Conservation (phyloP, 2,888 invertebrate genomes). For the Elegia similella region DNA sequence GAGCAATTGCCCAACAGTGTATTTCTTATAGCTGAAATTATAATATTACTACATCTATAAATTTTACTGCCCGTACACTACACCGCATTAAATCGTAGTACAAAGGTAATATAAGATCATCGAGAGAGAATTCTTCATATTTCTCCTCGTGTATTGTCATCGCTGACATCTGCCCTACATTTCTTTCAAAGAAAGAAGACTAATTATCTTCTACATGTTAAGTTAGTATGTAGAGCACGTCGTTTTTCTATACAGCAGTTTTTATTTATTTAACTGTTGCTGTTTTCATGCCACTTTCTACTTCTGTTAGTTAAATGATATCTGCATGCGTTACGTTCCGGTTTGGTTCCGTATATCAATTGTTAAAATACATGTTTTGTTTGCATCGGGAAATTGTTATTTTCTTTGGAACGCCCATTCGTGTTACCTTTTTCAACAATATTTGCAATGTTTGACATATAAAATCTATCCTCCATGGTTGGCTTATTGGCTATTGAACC, state of each 20-base stretch:
- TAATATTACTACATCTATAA: too few relatives aligned
- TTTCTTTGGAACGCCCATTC: background rate
- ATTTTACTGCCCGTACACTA: too few relatives aligned
- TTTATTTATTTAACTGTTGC: constrained; percentile 12
- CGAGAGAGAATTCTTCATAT: background rate
- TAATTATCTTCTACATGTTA: constrained; percentile 17
- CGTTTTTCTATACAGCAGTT: background rate
- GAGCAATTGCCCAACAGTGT: too few relatives aligned
- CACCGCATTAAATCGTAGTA: too few relatives aligned
- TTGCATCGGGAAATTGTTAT: background rate
- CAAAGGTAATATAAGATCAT: too few relatives aligned
- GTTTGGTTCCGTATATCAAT: constrained; percentile 7
- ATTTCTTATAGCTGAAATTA: too few relatives aligned
- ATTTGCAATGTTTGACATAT: too few relatives aligned
- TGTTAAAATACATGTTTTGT: constrained; percentile 9
- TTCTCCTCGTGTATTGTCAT: background rate
- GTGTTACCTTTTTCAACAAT: background rate
- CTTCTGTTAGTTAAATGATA: constrained; percentile 1
- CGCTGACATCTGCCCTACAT: constrained; percentile 15
- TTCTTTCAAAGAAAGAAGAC: constrained; percentile 3
- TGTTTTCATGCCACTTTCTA: constrained; percentile 16
- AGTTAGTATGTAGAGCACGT: constrained; percentile 17
- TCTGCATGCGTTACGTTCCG: constrained; percentile 6
- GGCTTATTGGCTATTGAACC: too few relatives aligned
- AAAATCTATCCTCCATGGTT: too few relatives aligned